Percentiles rank a stretch among this genome's conserved stretches.
These are phyloP conservation scores for Sebastes taczanowskii DNA, from an alignment of 2,797 vertebrate genomes.

Conservation along the genomic window DNA sequence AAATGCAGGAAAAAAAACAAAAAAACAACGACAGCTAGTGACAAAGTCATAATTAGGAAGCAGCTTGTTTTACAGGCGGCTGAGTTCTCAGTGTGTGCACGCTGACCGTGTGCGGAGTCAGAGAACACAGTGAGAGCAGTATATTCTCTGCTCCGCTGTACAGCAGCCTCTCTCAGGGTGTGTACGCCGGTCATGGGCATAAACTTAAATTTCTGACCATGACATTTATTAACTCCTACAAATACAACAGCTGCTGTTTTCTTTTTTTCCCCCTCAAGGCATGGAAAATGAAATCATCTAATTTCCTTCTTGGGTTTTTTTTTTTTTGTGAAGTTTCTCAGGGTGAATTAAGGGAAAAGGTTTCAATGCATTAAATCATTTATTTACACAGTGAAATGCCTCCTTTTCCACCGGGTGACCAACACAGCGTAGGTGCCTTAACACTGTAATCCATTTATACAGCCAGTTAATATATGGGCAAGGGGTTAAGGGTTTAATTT, in stretches of 20 bases:
- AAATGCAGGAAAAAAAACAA: background rate
- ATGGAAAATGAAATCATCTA: conserved; percentile 80
- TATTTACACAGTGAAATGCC: conserved; percentile 79
- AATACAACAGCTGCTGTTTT: conserved; percentile 68
- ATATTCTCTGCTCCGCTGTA: conserved; percentile 17
- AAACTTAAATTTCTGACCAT: conserved; percentile 73
- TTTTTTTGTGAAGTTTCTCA: conserved; percentile 57
- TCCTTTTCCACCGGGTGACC: conserved; percentile 68
- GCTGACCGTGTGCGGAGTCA: background rate
- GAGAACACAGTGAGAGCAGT: conserved; percentile 65
- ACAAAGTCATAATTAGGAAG: conserved; percentile 32
- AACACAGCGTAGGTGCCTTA: conserved; percentile 50
- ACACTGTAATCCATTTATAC: conserved; percentile 77
- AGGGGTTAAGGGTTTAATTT: conserved; percentile 72
- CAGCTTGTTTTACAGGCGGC: conserved; percentile 29
- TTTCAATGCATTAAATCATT: conserved; percentile 79
- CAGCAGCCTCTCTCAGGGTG: conserved; percentile 62
- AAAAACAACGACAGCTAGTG: background rate
- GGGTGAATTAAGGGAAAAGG: conserved; percentile 75
- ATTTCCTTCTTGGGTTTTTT: conserved; percentile 70
- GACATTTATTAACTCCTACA: conserved; percentile 80
- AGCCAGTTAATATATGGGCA: conserved; percentile 64
- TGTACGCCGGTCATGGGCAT: conserved; percentile 72
- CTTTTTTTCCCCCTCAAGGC: conserved; percentile 59
- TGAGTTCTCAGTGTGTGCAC: conserved; percentile 16